Evolutionary conservation across 2,888 invertebrate species (phyloP).

Genomic region (Leptopterna dolabrata): DNA sequence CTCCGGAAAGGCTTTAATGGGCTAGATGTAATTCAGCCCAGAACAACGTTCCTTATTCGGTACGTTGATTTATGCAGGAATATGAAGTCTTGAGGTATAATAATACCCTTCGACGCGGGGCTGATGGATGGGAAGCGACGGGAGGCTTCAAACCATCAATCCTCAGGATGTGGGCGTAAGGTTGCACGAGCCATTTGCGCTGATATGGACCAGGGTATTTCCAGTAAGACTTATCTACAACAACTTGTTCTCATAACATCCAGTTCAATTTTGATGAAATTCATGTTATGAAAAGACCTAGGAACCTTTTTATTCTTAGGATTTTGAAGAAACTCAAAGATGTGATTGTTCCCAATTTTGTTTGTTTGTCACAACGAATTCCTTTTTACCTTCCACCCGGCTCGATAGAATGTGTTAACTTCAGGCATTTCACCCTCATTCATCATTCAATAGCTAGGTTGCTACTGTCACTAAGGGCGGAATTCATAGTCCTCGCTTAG

Average conservation of each 20-base stretch:
- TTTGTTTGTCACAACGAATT: too few relatives aligned
- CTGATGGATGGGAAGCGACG: background rate
- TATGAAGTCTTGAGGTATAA: slow-evolving; percentile 17
- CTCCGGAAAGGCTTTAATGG: background rate
- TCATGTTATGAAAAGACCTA: too few relatives aligned
- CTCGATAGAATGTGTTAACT: too few relatives aligned
- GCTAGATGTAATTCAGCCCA: background rate
- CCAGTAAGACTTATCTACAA: background rate
- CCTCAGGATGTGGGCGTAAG: background rate
- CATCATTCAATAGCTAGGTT: too few relatives aligned
- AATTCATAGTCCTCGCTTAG: too few relatives aligned
- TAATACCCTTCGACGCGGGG: background rate
- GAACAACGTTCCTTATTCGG: slow-evolving; percentile 12
- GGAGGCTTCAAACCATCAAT: background rate
- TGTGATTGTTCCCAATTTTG: too few relatives aligned
- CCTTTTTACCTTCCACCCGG: too few relatives aligned
- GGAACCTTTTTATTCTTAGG: too few relatives aligned
- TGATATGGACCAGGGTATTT: background rate
- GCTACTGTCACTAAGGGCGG: too few relatives aligned
- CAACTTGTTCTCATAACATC: background rate
- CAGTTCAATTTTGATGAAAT: too few relatives aligned
- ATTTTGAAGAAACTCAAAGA: too few relatives aligned
- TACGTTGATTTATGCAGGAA: slow-evolving; percentile 22
- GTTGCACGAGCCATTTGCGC: background rate
- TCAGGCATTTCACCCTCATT: too few relatives aligned